Evolutionary conservation across 2,797 vertebrate species (phyloP).

Genomic region (Chelidonichthys spinosus): DNA sequence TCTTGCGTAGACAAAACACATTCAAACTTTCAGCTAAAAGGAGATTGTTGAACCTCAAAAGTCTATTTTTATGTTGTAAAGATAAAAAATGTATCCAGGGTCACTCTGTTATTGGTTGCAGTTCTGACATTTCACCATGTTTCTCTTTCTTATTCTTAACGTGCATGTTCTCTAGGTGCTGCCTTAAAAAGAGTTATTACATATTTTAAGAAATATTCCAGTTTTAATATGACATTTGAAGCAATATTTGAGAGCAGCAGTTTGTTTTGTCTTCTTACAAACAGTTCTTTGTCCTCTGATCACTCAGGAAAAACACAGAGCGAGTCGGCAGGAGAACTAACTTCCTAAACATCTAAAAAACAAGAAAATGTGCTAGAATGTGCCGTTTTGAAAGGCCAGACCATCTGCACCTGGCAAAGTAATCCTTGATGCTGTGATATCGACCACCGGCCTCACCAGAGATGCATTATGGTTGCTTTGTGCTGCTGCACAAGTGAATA

Average conservation of each 20-base stretch:
- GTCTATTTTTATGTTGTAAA: background rate
- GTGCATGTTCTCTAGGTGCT: background rate
- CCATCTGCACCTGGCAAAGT: conserved; percentile 1
- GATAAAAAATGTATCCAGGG: background rate
- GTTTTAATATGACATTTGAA: conserved; percentile 38
- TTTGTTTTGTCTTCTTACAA: conserved; percentile 17
- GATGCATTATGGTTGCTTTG: conserved; percentile 18
- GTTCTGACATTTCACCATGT: background rate
- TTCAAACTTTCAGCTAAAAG: background rate
- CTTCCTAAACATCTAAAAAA: conserved; percentile 5
- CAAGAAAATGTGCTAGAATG: background rate
- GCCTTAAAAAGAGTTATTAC: conserved; percentile 9
- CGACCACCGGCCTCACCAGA: conserved; percentile 21
- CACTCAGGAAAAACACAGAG: background rate
- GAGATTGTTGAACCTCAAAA: background rate
- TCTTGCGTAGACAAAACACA: background rate
- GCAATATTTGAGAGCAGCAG: conserved; percentile 15
- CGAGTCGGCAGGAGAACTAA: background rate
- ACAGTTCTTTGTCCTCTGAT: background rate
- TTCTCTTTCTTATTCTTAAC: background rate
- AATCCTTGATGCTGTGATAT: conserved; percentile 11
- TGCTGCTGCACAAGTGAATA: conserved; percentile 10
- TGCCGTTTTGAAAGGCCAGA: conserved; percentile 11
- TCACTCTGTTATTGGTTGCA: background rate
- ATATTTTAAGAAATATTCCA: conserved; percentile 22